These are phyloP conservation scores for Machimus atricapillus DNA, from an alignment of 2,888 invertebrate genomes.

Conservation along the genomic window DNA sequence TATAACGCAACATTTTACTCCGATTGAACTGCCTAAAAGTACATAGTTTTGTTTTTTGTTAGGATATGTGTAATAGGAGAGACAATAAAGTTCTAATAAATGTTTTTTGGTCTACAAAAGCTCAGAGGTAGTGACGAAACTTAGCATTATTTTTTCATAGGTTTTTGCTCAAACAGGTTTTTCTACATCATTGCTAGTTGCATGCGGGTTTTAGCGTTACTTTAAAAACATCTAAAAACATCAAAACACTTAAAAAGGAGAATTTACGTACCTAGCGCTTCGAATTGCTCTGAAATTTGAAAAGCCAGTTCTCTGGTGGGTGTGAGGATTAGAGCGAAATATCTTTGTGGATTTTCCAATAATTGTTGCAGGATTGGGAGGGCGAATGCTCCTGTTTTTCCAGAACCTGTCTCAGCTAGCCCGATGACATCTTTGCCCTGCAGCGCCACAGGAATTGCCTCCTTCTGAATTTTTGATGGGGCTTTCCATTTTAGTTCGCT, in stretches of 20 bases:
- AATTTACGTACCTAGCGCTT: slow-evolving; percentile 81
- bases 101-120: neutral
- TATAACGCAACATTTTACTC: slow-evolving; percentile 94
- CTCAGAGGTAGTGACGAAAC: slow-evolving; percentile 62
- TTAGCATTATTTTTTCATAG: slow-evolving; percentile 50
- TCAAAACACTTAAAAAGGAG: neutral
- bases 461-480: slow-evolving; percentile 94
- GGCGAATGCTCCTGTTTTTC: slow-evolving; percentile 97
- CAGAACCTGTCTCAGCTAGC: slow-evolving; percentile 77
- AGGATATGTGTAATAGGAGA: neutral
- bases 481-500: slow-evolving; percentile 90
- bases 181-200: neutral
- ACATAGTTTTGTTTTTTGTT: neutral
- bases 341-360: slow-evolving; percentile 89
- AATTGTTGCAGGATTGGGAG: slow-evolving; percentile 92
- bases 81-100: neutral
- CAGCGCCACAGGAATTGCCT: slow-evolving; percentile 90
- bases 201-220: neutral
- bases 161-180: slow-evolving; percentile 45
- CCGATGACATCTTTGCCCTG: slow-evolving; percentile 77
- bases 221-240: neutral
- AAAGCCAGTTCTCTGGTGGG: slow-evolving; percentile 98
- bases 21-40: slow-evolving; percentile 78
- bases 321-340: slow-evolving; percentile 91
- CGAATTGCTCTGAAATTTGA: slow-evolving; percentile 98